Evolutionary conservation across 2,888 invertebrate genomes (phyloP).

Genomic region (Mesochorus sp.): DNA sequence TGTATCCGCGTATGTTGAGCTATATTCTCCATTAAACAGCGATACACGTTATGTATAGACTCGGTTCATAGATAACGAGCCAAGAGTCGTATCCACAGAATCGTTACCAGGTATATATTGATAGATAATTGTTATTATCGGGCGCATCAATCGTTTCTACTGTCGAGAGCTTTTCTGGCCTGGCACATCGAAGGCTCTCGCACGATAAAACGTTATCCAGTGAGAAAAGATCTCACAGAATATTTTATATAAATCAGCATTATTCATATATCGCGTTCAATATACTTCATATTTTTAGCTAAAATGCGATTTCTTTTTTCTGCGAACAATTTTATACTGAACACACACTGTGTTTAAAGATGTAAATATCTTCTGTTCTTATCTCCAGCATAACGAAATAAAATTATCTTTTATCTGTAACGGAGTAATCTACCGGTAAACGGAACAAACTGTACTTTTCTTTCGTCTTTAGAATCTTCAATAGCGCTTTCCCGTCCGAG

Average conservation of each 20-base stretch:
- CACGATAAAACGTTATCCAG: not conserved
- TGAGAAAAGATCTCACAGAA: not conserved
- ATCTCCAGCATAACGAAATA: constrained; percentile 69
- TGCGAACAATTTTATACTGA: no score
- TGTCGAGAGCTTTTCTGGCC: not conserved
- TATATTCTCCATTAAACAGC: constrained; percentile 40
- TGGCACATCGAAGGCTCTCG: not conserved
- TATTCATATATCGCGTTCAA: no score
- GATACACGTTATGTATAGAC: constrained; percentile 5
- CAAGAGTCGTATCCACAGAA: not conserved
- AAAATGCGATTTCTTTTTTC: no score
- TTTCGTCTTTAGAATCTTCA: not conserved
- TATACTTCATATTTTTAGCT: not conserved
- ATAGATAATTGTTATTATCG: constrained; percentile 53
- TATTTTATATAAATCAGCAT: no score
- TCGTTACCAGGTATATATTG: constrained; percentile 28
- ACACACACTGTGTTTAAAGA: no score
- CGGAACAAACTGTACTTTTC: constrained; percentile 53
- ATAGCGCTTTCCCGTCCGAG: constrained; percentile 27
- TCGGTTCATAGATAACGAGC: constrained; percentile 34
- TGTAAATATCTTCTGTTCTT: constrained; percentile 48
- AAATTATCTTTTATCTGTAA: constrained; percentile 67
- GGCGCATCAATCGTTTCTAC: constrained; percentile 35
- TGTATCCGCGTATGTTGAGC: not conserved
- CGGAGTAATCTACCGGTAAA: constrained; percentile 65